phyloP scores from a whole-genome alignment of 2,113 vertebrate species.

The Jacana jacana region DNA sequence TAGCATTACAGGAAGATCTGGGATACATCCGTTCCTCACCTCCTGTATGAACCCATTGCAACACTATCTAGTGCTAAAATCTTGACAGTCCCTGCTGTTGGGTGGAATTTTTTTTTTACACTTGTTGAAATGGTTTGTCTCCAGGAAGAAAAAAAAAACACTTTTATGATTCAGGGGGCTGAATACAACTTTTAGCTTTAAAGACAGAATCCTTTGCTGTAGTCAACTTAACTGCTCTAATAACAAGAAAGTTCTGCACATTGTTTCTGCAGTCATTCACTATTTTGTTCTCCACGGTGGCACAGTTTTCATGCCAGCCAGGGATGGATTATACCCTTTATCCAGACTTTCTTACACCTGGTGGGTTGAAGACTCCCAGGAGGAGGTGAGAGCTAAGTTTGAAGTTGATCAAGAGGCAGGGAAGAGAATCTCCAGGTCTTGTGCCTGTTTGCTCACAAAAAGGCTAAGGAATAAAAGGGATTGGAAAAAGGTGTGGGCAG shows the following conservation, averaged over 20 bases:
- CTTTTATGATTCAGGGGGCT: background rate
- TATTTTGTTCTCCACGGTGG: background rate
- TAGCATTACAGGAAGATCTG: background rate
- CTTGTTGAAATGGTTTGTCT: background rate
- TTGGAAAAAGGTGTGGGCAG: background rate
- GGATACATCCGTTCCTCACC: background rate
- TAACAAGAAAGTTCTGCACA: background rate
- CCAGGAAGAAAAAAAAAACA: background rate
- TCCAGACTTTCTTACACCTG: background rate
- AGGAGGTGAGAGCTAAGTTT: background rate
- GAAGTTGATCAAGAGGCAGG: background rate
- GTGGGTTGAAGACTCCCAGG: rapidly evolving
- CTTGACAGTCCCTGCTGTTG: background rate
- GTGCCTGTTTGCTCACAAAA: background rate
- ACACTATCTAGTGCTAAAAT: background rate
- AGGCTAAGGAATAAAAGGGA: background rate
- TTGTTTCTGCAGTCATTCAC: background rate
- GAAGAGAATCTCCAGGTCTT: background rate
- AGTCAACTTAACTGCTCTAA: background rate
- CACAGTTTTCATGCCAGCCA: background rate
- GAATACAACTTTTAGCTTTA: background rate
- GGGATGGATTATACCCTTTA: background rate
- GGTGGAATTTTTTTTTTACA: background rate
- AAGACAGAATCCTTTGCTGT: background rate
- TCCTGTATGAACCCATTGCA: background rate